These are phyloP conservation scores for Cremastinae sp. DNA, from an alignment of 2,888 invertebrate species.

Conservation along the genomic window DNA sequence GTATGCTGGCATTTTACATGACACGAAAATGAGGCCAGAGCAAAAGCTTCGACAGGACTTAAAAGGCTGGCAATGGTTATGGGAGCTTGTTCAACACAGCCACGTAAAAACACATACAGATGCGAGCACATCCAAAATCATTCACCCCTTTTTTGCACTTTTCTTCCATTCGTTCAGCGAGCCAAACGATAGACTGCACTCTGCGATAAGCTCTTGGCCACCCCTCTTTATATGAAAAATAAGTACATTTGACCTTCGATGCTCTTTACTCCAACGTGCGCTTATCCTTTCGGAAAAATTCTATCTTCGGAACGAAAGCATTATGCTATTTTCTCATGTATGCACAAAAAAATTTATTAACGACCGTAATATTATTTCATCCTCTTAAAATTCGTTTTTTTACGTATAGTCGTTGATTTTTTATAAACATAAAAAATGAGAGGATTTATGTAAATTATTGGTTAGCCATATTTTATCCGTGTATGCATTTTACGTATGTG, in stretches of 20 bases:
- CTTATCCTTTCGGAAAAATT: background rate
- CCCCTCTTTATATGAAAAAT: background rate
- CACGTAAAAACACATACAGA: background rate
- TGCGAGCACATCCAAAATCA: background rate
- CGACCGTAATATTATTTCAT: no score
- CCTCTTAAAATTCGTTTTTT: no score
- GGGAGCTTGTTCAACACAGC: background rate
- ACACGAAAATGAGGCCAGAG: background rate
- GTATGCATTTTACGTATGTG: no score
- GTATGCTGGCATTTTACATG: background rate
- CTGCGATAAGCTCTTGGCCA: conserved; percentile 37
- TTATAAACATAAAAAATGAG: no score
- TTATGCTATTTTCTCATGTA: conserved; percentile 9
- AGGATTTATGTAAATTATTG: no score
- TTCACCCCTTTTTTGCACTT: background rate
- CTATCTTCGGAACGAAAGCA: background rate
- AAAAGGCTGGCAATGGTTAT: conserved; percentile 36
- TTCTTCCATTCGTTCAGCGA: conserved; percentile 7
- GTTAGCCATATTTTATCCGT: no score
- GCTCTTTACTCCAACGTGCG: background rate
- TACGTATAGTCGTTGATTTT: no score
- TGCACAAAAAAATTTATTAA: no score
- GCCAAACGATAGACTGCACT: conserved; percentile 59
- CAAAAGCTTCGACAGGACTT: conserved; percentile 14
- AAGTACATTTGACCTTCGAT: background rate